These are phyloP conservation scores for Sarcophaga carnaria DNA, from an alignment of 2,888 invertebrate species.

Conservation along the genomic window DNA sequence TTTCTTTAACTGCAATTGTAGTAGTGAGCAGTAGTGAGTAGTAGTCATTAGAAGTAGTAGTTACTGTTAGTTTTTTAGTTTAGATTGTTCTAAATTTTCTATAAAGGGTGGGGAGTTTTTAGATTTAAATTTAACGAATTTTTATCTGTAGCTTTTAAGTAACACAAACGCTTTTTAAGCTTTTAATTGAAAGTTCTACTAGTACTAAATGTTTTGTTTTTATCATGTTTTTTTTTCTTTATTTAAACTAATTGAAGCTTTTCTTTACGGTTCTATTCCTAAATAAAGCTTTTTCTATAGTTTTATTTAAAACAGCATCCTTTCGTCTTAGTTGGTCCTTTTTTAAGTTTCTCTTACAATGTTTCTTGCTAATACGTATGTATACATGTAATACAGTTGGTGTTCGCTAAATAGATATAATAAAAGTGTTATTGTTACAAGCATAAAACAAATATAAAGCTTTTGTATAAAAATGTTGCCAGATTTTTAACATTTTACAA, in stretches of 20 bases:
- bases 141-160: not conserved
- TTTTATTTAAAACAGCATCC: too few relatives aligned
- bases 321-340: not conserved
- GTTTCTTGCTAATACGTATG: not conserved
- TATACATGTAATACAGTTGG: too few relatives aligned
- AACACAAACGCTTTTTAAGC: not conserved
- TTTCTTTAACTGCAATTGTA: not conserved
- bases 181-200: conserved; percentile 2
- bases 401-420: too few relatives aligned
- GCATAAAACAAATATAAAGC: too few relatives aligned
- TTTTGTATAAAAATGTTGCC: too few relatives aligned
- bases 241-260: not conserved
- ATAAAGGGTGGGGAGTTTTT: conserved; percentile 34
- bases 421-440: too few relatives aligned
- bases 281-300: conserved; percentile 15
- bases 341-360: not conserved
- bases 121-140: not conserved
- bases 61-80: not conserved
- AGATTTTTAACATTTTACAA: too few relatives aligned
- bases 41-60: not conserved
- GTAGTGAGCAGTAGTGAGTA: not conserved
- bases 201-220: not conserved
- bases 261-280: not conserved
- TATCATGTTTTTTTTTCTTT: not conserved
- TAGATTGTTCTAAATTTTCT: not conserved